Percentiles rank a stretch among this genome's conserved stretches.
These are phyloP conservation scores for Myotis davidii DNA, from an alignment of 2,113 vertebrate genomes.

Conservation along the genomic window DNA sequence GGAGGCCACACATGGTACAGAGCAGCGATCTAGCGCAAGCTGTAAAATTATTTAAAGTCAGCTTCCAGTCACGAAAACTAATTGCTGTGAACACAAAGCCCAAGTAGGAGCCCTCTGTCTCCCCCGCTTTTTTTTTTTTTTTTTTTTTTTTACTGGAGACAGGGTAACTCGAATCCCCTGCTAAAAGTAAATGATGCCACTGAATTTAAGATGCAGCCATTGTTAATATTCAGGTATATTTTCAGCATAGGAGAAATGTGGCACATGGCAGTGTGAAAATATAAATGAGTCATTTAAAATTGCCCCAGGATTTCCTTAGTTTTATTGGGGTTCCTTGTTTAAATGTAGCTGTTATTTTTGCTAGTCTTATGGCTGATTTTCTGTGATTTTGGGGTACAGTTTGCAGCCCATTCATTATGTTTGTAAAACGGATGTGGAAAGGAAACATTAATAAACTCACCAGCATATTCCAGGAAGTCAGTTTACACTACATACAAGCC, in stretches of 20 bases:
- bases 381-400: neutral
- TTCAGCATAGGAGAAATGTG: neutral
- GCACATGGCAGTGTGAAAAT: neutral
- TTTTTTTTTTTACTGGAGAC: slow-evolving; percentile 56
- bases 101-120: neutral
- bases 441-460: neutral
- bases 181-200: slow-evolving; percentile 10
- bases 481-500: neutral
- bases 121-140: neutral
- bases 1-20: slow-evolving; percentile 69
- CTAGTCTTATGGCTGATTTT: neutral
- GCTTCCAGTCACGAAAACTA: slow-evolving; percentile 69
- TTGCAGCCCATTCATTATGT: neutral
- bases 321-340: neutral
- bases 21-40: slow-evolving; percentile 47
- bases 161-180: slow-evolving; percentile 38
- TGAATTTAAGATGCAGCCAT: slow-evolving; percentile 33
- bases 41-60: slow-evolving; percentile 77
- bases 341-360: neutral
- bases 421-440: neutral
- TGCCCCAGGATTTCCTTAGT: neutral
- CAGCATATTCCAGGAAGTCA: neutral
- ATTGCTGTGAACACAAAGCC: slow-evolving; percentile 72
- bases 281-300: slow-evolving; percentile 16
- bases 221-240: neutral